Evolutionary conservation across 2,888 invertebrate genomes (phyloP).

Genomic region (Lomographa bimaculata): DNA sequence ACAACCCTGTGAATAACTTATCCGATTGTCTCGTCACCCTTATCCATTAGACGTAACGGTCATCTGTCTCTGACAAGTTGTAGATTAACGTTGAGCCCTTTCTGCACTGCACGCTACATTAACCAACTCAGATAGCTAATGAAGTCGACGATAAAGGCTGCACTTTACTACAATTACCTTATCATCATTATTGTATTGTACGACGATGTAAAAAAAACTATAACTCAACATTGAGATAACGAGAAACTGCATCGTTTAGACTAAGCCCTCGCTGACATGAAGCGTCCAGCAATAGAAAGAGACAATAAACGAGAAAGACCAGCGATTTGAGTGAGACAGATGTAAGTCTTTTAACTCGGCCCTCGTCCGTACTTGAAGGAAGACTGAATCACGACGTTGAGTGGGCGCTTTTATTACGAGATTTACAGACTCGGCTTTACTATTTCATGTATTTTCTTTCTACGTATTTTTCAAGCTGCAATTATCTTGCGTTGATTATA

Average conservation of each 20-base stretch:
- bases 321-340: slow-evolving; percentile 47
- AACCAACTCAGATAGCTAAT: slow-evolving; percentile 26
- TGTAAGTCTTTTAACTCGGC: slow-evolving; percentile 40
- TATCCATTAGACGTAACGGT: slow-evolving; percentile 22
- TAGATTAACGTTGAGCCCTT: slow-evolving; percentile 31
- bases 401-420: slow-evolving; percentile 56
- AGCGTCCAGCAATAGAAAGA: slow-evolving; percentile 45
- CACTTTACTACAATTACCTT: slow-evolving; percentile 35
- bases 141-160: slow-evolving; percentile 25
- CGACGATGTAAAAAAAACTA: slow-evolving; percentile 44
- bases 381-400: slow-evolving; percentile 52
- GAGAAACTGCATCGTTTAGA: slow-evolving; percentile 56
- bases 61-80: slow-evolving; percentile 33
- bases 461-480: slow-evolving; percentile 6
- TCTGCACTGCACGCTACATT: slow-evolving; percentile 32
- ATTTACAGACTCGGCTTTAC: slow-evolving; percentile 47
- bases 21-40: slow-evolving; percentile 21
- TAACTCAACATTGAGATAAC: slow-evolving; percentile 53
- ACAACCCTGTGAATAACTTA: slow-evolving; percentile 16
- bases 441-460: slow-evolving; percentile 21
- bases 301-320: slow-evolving; percentile 41
- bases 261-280: slow-evolving; percentile 48
- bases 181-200: slow-evolving; percentile 37
- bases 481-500: slow-evolving; percentile 8
- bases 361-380: slow-evolving; percentile 46